These are phyloP conservation scores for Andrena haemorrhoa DNA, from an alignment of 2,888 invertebrate genomes.

Conservation along the genomic window DNA sequence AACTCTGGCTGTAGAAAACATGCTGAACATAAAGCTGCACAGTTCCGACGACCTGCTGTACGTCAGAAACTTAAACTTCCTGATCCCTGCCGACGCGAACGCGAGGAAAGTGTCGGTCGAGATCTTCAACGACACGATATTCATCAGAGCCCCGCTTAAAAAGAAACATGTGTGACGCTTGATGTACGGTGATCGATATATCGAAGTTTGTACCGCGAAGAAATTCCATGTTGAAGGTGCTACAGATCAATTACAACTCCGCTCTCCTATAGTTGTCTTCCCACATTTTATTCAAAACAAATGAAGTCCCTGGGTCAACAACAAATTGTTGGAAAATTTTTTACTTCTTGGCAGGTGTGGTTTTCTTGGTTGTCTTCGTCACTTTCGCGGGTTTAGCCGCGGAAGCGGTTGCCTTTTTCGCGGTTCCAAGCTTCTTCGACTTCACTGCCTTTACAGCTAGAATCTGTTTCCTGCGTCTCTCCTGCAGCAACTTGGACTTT, in stretches of 20 bases:
- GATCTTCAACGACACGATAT: conserved; percentile 67
- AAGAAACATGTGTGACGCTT: conserved; percentile 20
- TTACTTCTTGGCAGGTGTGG: conserved; percentile 66
- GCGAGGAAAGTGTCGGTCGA: conserved; percentile 70
- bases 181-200: not conserved
- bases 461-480: conserved; percentile 69
- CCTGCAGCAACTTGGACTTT: conserved; percentile 55
- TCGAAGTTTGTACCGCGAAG: not conserved
- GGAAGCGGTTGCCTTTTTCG: conserved; percentile 70
- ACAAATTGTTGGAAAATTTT: conserved; percentile 57
- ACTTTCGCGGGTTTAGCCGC: conserved; percentile 64
- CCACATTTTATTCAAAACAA: conserved; percentile 76
- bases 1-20: conserved; percentile 66
- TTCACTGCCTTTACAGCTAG: conserved; percentile 64
- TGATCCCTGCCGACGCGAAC: conserved; percentile 70
- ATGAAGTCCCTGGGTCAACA: conserved; percentile 73
- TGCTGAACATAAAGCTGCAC: conserved; percentile 73
- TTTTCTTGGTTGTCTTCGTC: conserved; percentile 64
- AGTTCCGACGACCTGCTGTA: conserved; percentile 53
- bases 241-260: conserved; percentile 44
- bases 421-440: conserved; percentile 68
- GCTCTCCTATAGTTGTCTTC: conserved; percentile 63
- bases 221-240: conserved; percentile 14
- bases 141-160: conserved; percentile 69
- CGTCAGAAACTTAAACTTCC: conserved; percentile 69